Base-by-base conservation (phyloP, 2,797 vertebrate species). In the Lepilemur septentrionalis region DNA sequence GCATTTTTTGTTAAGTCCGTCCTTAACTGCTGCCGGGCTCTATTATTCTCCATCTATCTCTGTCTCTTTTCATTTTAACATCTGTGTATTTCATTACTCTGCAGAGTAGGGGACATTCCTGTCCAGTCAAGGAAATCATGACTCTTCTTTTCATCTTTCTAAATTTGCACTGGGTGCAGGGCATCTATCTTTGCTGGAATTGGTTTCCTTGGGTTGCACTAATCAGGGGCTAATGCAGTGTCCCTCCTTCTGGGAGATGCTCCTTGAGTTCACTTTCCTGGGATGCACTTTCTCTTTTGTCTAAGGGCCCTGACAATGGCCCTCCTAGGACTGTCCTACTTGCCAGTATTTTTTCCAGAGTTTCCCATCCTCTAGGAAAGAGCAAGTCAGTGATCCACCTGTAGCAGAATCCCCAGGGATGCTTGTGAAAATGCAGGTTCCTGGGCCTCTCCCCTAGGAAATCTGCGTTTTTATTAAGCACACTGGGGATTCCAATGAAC, bases 1-100 rank as follows among this genome's bases (percentile, higher is more conserved):
- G 15, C 0, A 2, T 35, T 72, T 61, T 61, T 1, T 5, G 9
- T 57, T 18, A 30, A 10, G 35, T 1, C 0, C 3, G 48, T 7
- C 35, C 82, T n/a, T 65, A 22, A 1, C 78, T 59, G 43, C 18
- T 32, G 22, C 55, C 1, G 0, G 0, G 5, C 57, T 57, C 82
- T 14, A 3, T 46, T 2, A 15, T 20, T 43, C 57, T 32, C 73
- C 78, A 85, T 41, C 73, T 1, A 18, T 63, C 88, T 85, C 78
- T 35, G 52, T 82, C 48, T 84, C 73, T 30, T 76, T 67, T 78
- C 46, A 38, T 73, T 57, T 65, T 75, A 46, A 52, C 57, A 70
- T 65, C 92, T 63, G 81, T 35, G 17, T 28, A 57, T 94, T 59
- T 84, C 87, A 91, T 59, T 55, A 67, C 61, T 63, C 17, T 79